Conservation (phyloP, 2,113 vertebrate species). For the Anas platyrhynchos region DNA sequence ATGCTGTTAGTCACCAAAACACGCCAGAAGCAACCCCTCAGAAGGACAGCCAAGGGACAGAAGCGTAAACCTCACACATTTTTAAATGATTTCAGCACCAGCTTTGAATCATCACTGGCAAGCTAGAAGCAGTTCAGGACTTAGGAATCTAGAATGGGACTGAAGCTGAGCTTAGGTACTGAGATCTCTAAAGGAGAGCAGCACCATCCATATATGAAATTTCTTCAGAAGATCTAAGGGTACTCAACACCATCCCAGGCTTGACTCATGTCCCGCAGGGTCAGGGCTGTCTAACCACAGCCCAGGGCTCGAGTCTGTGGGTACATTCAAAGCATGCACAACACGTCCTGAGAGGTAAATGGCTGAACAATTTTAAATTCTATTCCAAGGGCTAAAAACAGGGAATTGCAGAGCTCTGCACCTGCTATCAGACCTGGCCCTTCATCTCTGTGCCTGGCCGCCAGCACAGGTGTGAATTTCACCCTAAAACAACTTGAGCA, state of each 20-base stretch:
- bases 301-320: background rate
- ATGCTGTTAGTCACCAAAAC: conserved; percentile 17
- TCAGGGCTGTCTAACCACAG: background rate
- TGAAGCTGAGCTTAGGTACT: background rate
- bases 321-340: background rate
- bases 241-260: background rate
- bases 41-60: conserved; percentile 27
- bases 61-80: background rate
- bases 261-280: background rate
- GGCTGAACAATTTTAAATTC: background rate
- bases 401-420: background rate
- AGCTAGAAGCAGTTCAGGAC: background rate
- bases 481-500: conserved; percentile 18
- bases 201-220: background rate
- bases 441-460: background rate
- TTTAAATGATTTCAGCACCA: background rate
- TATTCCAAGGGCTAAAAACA: background rate
- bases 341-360: background rate
- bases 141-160: background rate
- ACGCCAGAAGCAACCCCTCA: background rate
- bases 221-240: background rate
- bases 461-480: conserved; percentile 45
- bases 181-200: background rate
- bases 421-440: rapidly evolving
- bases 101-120: background rate